phyloP scores from a whole-genome alignment of 1,140 invertebrate genomes.

The Aphelinus certus region DNA sequence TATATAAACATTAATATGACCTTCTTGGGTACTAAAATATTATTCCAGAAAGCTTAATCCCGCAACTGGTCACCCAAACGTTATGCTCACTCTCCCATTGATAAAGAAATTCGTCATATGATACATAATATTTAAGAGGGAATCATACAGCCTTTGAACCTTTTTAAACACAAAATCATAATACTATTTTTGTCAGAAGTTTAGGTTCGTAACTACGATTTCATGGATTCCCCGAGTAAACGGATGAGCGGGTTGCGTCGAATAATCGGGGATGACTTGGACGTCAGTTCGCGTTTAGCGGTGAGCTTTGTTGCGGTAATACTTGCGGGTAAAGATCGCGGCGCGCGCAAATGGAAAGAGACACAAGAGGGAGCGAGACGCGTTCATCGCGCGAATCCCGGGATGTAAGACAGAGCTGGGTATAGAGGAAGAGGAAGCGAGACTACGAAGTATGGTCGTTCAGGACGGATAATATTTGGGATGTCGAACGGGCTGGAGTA shows the following conservation, averaged over 20 bases:
- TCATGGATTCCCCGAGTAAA: background rate
- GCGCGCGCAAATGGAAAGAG: constrained; percentile 18
- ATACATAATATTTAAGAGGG: no score
- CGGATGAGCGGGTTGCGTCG: background rate
- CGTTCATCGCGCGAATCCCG: constrained; percentile 13
- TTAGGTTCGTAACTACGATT: no score
- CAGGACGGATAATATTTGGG: constrained; percentile 56
- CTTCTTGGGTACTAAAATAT: no score
- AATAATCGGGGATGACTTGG: constrained; percentile 30
- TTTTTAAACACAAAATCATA: no score
- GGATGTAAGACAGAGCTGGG: background rate
- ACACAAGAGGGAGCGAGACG: background rate
- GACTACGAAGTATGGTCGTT: constrained; percentile 24
- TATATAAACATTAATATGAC: no score
- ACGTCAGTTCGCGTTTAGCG: constrained; percentile 30
- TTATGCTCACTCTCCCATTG: no score
- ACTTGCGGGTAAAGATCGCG: constrained; percentile 3
- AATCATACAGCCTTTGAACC: no score
- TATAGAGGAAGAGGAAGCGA: background rate
- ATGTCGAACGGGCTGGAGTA: constrained; percentile 48
- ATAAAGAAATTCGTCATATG: no score
- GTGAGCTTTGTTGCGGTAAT: constrained; percentile 14
- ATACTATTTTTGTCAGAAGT: no score
- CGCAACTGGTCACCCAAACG: no score
- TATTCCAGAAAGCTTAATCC: no score